Evolutionary conservation across 2,888 invertebrate genomes (phyloP).

Genomic region (Caenorhabditis afra): DNA sequence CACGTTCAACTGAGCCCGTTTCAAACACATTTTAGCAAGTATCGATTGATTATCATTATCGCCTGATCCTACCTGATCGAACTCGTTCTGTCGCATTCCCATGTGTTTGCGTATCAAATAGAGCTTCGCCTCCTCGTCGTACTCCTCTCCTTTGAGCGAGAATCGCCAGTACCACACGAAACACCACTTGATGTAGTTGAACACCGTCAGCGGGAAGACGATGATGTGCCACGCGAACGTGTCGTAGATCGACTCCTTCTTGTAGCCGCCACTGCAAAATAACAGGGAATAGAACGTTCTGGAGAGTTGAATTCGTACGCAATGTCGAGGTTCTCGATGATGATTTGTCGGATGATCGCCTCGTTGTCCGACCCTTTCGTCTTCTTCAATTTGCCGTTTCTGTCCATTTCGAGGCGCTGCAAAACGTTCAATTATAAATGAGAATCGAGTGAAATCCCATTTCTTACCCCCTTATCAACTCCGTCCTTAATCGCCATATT

Average conservation of each 20-base stretch:
- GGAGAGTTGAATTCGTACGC: slow-evolving; percentile 80
- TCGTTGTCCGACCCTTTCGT: slow-evolving; percentile 86
- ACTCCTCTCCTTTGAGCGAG: slow-evolving; percentile 86
- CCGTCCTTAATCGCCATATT: slow-evolving; percentile 85
- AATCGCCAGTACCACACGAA: slow-evolving; percentile 88
- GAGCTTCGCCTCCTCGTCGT: slow-evolving; percentile 89
- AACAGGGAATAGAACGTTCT: too few species aligned
- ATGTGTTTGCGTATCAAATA: slow-evolving; percentile 89
- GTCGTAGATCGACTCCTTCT: slow-evolving; percentile 88
- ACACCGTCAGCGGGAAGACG: slow-evolving; percentile 87
- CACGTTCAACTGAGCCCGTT: too few species aligned
- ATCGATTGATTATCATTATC: too few species aligned
- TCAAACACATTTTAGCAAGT: too few species aligned
- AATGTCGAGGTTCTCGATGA: slow-evolving; percentile 94
- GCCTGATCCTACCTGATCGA: slow-evolving; percentile 82
- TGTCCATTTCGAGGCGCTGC: slow-evolving; percentile 75
- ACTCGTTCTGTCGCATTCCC: slow-evolving; percentile 83
- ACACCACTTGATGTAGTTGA: slow-evolving; percentile 83
- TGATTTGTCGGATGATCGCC: slow-evolving; percentile 87
- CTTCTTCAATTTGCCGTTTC: slow-evolving; percentile 76
- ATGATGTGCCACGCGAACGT: slow-evolving; percentile 90
- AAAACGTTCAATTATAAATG: slow-evolving; percentile 2
- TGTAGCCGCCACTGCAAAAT: slow-evolving; percentile 88
- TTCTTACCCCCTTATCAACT: slow-evolving; percentile 83
- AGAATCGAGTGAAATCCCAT: background rate